Conservation (phyloP, 2,888 invertebrate genomes). For the Phalera bucephala region DNA sequence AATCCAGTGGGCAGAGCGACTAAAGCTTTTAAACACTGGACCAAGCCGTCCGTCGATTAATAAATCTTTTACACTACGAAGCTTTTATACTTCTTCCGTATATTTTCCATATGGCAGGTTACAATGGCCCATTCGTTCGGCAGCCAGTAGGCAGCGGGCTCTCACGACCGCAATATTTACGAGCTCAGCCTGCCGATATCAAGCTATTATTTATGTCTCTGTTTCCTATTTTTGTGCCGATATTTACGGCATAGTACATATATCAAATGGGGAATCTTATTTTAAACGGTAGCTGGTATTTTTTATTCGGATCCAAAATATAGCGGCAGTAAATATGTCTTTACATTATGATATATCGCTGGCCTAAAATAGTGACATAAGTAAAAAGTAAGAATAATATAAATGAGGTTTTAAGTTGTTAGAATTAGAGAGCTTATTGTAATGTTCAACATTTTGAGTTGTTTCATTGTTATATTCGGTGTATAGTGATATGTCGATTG, state of each 20-base stretch:
- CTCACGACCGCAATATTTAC: slow-evolving; percentile 70
- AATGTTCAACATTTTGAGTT: too few relatives aligned
- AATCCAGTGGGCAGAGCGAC: too few relatives aligned
- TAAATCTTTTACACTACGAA: too few relatives aligned
- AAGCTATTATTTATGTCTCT: slow-evolving; percentile 72
- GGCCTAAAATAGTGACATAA: too few relatives aligned
- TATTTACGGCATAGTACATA: slow-evolving; percentile 39
- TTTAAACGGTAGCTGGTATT: slow-evolving; percentile 12
- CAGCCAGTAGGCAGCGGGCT: slow-evolving; percentile 38
- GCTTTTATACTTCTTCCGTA: too few relatives aligned
- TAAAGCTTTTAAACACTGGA: too few relatives aligned
- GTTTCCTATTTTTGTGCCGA: slow-evolving; percentile 57
- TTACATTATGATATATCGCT: neutral
- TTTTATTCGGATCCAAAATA: slow-evolving; percentile 2
- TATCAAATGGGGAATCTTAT: slow-evolving; percentile 30
- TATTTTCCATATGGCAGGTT: neutral
- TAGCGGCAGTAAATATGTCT: slow-evolving; percentile 2
- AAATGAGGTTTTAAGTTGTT: too few relatives aligned
- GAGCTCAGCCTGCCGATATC: slow-evolving; percentile 52
- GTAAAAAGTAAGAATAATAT: too few relatives aligned
- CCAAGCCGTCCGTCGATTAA: too few relatives aligned
- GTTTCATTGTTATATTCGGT: too few relatives aligned
- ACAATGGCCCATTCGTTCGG: neutral
- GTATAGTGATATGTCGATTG: slow-evolving; percentile 1
- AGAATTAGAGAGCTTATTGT: too few relatives aligned